phyloP scores from a whole-genome alignment of 2,113 vertebrate species.

The Lepisosteus osseus region DNA sequence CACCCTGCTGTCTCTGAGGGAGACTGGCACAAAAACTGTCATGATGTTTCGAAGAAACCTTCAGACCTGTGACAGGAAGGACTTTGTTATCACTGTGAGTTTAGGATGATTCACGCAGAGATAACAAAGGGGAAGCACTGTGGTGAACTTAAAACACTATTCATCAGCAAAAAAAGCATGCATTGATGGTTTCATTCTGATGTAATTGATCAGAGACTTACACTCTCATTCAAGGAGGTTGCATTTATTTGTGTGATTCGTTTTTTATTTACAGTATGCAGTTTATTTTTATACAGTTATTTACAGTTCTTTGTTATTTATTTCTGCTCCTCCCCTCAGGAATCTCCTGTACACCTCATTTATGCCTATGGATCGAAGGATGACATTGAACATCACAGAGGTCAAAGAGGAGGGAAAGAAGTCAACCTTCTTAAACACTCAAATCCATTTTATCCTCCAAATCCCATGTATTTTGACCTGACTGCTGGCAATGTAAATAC shows the following conservation, averaged over 20 bases:
- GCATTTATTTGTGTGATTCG: no score
- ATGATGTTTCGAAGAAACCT: slow-evolving; percentile 60
- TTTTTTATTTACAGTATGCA: no score
- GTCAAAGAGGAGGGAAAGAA: slow-evolving; percentile 47
- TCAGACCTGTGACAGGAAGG: slow-evolving; percentile 59
- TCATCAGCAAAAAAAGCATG: no score
- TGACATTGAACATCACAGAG: slow-evolving; percentile 37
- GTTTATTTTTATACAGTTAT: background rate
- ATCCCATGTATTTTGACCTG: slow-evolving; percentile 32
- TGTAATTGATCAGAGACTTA: no score
- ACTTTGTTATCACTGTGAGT: slow-evolving; percentile 66
- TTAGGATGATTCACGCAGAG: background rate
- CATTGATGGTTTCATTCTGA: background rate
- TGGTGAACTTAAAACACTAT: no score
- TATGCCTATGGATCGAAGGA: slow-evolving; percentile 58
- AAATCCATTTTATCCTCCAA: slow-evolving; percentile 6
- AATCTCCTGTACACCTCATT: slow-evolving; percentile 49
- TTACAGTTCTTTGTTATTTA: background rate
- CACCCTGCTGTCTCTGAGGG: slow-evolving; percentile 54
- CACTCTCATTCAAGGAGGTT: no score
- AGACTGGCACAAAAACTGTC: slow-evolving; percentile 56
- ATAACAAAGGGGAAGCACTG: no score
- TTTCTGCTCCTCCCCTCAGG: slow-evolving; percentile 23
- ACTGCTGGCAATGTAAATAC: slow-evolving; percentile 48
- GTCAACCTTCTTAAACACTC: slow-evolving; percentile 56